Evolutionary conservation across 1,140 invertebrate species (phyloP).

Genomic region (Globodera rostochiensis): DNA sequence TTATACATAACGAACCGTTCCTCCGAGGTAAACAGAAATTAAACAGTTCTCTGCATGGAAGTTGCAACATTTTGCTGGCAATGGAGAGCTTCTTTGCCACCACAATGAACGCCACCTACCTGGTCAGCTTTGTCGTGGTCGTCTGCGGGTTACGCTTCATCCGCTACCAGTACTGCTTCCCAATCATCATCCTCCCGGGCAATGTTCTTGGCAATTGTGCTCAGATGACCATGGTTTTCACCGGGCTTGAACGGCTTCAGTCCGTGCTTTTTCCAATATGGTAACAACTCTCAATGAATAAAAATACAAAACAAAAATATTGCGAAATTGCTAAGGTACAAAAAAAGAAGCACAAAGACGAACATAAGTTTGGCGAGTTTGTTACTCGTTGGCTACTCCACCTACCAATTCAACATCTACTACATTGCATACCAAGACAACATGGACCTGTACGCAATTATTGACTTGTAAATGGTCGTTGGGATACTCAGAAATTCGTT

Average conservation of each 20-base stretch:
- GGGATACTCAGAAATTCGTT: no score
- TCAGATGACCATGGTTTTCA: neutral
- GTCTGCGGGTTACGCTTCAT: neutral
- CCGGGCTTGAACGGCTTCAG: neutral
- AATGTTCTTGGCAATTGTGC: neutral
- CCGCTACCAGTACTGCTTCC: neutral
- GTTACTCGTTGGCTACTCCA: no score
- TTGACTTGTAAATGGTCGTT: no score
- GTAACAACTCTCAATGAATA: neutral
- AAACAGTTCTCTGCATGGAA: neutral
- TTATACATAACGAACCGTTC: no score
- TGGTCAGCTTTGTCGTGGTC: neutral
- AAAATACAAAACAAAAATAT: no score
- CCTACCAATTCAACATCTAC: no score
- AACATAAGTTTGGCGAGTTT: no score
- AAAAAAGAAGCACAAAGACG: no score
- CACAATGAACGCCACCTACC: neutral
- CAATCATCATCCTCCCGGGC: neutral
- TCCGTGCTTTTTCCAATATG: neutral
- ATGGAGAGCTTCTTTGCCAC: neutral
- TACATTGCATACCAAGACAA: no score
- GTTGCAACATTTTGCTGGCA: slow-evolving; percentile 8
- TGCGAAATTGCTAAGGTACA: no score
- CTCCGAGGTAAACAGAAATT: neutral
- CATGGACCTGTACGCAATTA: no score